Conservation (phyloP, 2,113 vertebrate species). For the Dromas ardeola region DNA sequence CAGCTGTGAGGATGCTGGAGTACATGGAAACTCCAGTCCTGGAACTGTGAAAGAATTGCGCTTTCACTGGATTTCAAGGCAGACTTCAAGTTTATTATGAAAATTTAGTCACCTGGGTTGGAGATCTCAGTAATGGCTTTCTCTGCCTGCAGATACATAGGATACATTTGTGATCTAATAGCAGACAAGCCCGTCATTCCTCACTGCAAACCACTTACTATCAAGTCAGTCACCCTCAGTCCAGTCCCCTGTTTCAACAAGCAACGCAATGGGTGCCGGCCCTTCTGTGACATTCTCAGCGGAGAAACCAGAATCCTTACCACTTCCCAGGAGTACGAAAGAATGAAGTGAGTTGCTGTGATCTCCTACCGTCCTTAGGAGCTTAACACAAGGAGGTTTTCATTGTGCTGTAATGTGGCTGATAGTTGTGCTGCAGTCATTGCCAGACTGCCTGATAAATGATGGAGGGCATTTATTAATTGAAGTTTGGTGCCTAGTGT, state of each 20-base stretch:
- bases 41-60: accelerated
- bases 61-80: neutral
- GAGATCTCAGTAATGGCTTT: neutral
- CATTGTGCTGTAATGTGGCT: neutral
- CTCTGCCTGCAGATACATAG: constrained; percentile 86
- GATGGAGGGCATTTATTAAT: neutral
- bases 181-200: constrained; percentile 92
- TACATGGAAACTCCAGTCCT: neutral
- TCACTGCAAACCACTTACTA: constrained; percentile 90
- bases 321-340: constrained; percentile 94
- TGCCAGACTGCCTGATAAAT: neutral
- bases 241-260: constrained; percentile 98
- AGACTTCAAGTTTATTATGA: neutral
- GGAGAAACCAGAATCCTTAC: constrained; percentile 96
- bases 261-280: constrained; percentile 95
- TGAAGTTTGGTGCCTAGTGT: neutral
- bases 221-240: constrained; percentile 90
- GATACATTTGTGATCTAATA: constrained; percentile 95
- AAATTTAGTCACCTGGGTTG: neutral
- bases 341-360: constrained; percentile 87
- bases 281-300: constrained; percentile 95
- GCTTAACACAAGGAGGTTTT: neutral
- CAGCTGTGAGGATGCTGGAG: neutral
- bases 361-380: neutral
- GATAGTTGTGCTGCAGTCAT: accelerated